Evolutionary conservation across 1,140 invertebrate genomes (phyloP), one percentile per base, ranked within the genome.

Genomic region (Cardiocondyla obscurior): DNA sequence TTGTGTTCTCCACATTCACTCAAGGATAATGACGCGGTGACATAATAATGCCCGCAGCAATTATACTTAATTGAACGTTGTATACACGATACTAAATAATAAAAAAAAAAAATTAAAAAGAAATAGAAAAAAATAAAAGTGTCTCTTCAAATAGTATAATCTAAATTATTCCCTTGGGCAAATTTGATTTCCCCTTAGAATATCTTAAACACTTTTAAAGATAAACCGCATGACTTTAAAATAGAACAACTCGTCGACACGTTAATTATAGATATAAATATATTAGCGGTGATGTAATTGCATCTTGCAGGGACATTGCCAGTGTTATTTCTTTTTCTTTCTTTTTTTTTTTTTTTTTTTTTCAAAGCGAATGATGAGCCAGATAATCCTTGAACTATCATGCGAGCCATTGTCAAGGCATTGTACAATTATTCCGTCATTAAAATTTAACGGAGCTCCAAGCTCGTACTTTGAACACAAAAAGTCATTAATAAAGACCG

Each of bases 21-120:
- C 77, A 65, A 82, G 65, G 58, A 72, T 67, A 67, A 28, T 30
- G 30, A n/a, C n/a, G n/a, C n/a, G n/a, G n/a, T n/a, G n/a, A n/a
- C 30, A 10, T 0, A 10, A 36, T 28, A 65, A 64, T 53, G 60
- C 74, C n/a, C 10, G 33, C 16, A 33, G 46, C 36, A 25, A 7
- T 28, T 53, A 19, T 44, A 30, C 8, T 7, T 76, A 64, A 74
- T 39, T 6, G 25, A 60, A 25, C 25, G 2, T 49, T 30, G 16
- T 22, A 33, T n/a, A 10, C 3, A 36, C 10, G 36, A 62, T 3
- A 12, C 49, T 14, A 28, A 30, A n/a, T 8, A 49, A 58, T 67
- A 58, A 82, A 30, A 12, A 16, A 2, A 49, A 46, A 62, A n/a
- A 12, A n/a, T n/a, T n/a, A n/a, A n/a, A n/a, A n/a, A n/a, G n/a